Conservation (phyloP, 2,888 invertebrate species). For the Dorcus parallelipipedus region DNA sequence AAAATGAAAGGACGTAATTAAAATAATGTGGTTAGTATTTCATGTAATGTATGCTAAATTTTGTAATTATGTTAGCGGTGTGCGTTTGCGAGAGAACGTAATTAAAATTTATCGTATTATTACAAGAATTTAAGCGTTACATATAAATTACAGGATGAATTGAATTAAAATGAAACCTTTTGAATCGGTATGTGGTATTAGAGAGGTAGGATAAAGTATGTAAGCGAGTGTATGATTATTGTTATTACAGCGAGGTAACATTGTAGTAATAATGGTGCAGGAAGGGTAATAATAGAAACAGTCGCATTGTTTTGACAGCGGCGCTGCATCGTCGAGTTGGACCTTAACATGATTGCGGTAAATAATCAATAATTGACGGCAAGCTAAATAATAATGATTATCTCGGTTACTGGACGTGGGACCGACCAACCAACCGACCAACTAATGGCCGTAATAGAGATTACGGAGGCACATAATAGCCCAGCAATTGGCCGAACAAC, state of each 20-base stretch:
- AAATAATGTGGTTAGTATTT: too few species aligned
- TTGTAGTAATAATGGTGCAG: constrained; percentile 6
- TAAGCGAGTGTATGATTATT: constrained; percentile 2
- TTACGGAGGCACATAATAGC: constrained; percentile 44
- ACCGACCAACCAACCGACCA: constrained; percentile 32
- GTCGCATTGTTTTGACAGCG: constrained; percentile 13
- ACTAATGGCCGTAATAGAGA: constrained; percentile 44
- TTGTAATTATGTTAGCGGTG: too few species aligned
- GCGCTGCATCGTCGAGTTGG: constrained; percentile 17
- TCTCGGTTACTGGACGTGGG: constrained; percentile 42
- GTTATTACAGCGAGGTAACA: constrained; percentile 5
- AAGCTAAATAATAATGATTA: constrained; percentile 46
- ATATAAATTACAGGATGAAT: too few species aligned
- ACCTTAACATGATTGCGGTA: constrained; percentile 42
- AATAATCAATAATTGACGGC: constrained; percentile 47
- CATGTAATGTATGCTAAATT: too few species aligned
- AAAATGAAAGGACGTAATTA: too few species aligned
- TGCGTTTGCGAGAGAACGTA: too few species aligned
- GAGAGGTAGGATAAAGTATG: not conserved
- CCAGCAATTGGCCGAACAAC: constrained; percentile 31
- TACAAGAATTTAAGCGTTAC: too few species aligned
- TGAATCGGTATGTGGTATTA: not conserved
- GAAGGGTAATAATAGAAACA: constrained; percentile 15
- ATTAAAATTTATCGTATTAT: too few species aligned
- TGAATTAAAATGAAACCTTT: not conserved